phyloP scores from a whole-genome alignment of 1,140 invertebrate genomes.

The Hyposmocoma kahamanoa region DNA sequence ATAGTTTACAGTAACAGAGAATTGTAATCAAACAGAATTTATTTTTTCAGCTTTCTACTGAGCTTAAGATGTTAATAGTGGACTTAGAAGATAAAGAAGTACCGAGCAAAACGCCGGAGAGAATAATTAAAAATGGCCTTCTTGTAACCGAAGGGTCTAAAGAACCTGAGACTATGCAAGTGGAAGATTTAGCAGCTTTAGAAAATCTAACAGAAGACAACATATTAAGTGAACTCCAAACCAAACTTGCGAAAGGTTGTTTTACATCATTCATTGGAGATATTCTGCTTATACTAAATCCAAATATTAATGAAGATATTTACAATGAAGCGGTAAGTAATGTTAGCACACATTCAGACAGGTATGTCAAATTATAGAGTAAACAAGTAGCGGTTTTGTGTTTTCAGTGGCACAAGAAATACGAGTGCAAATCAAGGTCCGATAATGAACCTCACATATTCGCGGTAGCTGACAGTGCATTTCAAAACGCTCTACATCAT shows the following conservation, averaged over 20 bases:
- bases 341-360: neutral
- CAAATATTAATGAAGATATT: constrained; percentile 82
- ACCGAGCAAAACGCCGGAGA: constrained; percentile 71
- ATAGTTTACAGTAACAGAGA: too few relatives aligned
- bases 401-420: constrained; percentile 85
- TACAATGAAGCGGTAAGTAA: constrained; percentile 80
- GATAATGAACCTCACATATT: constrained; percentile 94
- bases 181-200: constrained; percentile 90
- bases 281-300: constrained; percentile 90
- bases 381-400: neutral
- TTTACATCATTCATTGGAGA: constrained; percentile 94
- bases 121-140: constrained; percentile 79
- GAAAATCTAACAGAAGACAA: constrained; percentile 85
- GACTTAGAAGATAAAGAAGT: constrained; percentile 57
- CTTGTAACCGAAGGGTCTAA: constrained; percentile 65
- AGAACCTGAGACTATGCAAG: constrained; percentile 81
- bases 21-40: neutral
- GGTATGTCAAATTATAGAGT: neutral
- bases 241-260: constrained; percentile 80
- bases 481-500: constrained; percentile 89
- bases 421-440: constrained; percentile 88
- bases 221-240: constrained; percentile 83
- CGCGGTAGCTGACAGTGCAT: constrained; percentile 89
- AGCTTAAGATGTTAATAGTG: constrained; percentile 76
- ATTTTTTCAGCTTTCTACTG: constrained; percentile 68